Evolutionary conservation across 2,888 invertebrate genomes (phyloP).

Genomic region (Habrosyne pyritoides): DNA sequence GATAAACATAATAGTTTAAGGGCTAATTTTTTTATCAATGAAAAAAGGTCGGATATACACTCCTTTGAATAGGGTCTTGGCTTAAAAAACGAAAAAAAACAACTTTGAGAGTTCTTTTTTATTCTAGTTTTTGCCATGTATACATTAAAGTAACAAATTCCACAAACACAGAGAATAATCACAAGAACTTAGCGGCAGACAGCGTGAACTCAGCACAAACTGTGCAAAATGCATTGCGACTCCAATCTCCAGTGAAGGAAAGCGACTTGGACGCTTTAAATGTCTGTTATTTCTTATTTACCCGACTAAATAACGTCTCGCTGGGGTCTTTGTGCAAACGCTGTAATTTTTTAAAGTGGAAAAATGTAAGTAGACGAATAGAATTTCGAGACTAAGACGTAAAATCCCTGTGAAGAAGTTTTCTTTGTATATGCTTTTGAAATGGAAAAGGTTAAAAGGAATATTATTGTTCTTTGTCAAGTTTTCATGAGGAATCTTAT

Average conservation of each 20-base stretch:
- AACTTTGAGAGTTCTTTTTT: too few species aligned
- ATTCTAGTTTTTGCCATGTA: too few species aligned
- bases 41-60: too few species aligned
- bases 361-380: constrained; percentile 26
- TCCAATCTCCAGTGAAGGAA: constrained; percentile 22
- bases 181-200: too few species aligned
- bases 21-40: too few species aligned
- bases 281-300: constrained; percentile 39
- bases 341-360: constrained; percentile 30
- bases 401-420: background rate
- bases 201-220: background rate
- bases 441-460: background rate
- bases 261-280: constrained; percentile 26
- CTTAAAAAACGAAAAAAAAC: too few species aligned
- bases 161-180: background rate
- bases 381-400: background rate
- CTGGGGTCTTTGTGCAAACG: constrained; percentile 25
- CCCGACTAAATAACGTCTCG: constrained; percentile 30
- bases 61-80: too few species aligned
- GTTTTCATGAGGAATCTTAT: too few species aligned
- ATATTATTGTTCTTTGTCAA: background rate
- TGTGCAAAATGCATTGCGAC: constrained; percentile 18
- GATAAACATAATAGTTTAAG: too few species aligned
- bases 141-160: background rate
- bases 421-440: constrained; percentile 1